Evolutionary conservation across 1,140 invertebrate species (phyloP).

Genomic region (Pinna nobilis): DNA sequence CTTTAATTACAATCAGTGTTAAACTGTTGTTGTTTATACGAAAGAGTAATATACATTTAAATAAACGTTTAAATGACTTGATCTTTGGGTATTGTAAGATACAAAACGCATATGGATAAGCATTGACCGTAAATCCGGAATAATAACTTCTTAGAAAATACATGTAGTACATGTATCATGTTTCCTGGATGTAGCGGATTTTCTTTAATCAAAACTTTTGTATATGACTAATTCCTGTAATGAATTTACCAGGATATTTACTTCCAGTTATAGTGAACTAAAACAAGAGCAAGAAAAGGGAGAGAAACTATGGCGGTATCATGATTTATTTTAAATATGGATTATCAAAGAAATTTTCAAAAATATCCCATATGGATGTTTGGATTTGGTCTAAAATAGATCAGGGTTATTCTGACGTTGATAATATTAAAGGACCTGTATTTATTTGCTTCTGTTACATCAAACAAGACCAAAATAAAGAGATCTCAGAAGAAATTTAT

Average conservation of each 20-base stretch:
- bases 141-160: too few species aligned
- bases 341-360: conserved; percentile 1
- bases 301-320: not conserved
- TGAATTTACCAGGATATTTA: not conserved
- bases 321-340: not conserved
- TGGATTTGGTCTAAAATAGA: not conserved
- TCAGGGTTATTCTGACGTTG: not conserved
- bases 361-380: not conserved
- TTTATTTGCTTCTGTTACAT: not conserved
- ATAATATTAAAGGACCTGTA: not conserved
- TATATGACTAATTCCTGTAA: too few species aligned
- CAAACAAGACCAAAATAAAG: not conserved
- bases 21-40: too few species aligned
- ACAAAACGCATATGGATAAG: too few species aligned
- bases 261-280: not conserved
- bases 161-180: too few species aligned
- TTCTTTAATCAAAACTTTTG: too few species aligned
- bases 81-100: too few species aligned
- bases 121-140: too few species aligned
- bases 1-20: too few species aligned
- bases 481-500: not conserved
- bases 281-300: not conserved
- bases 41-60: too few species aligned
- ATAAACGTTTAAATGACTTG: too few species aligned
- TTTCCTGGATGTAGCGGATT: too few species aligned